Evolutionary conservation across 2,888 invertebrate species (phyloP).

Genomic region (Pristionchus exspectatus): DNA sequence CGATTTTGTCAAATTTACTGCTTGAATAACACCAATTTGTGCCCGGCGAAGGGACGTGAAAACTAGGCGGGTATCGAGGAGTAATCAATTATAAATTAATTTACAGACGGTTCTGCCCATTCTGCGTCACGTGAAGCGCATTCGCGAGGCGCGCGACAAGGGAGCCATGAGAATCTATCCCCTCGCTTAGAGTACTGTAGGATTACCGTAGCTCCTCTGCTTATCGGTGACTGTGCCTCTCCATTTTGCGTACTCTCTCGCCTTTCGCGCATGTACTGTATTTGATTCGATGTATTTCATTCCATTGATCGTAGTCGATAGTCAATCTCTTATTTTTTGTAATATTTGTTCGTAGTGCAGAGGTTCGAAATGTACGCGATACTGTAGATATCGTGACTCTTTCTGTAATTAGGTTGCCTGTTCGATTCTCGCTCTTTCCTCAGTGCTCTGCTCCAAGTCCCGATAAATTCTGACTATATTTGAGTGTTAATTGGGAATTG

Average conservation of each 20-base stretch:
- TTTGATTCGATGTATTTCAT: not conserved
- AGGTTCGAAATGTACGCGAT: not conserved
- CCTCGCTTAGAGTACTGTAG: not conserved
- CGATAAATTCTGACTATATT: not conserved
- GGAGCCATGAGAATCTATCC: conserved; percentile 38
- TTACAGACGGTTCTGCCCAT: conserved; percentile 42
- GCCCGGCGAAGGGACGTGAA: not conserved
- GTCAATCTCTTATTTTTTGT: not conserved
- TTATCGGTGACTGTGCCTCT: not conserved
- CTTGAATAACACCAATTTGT: too few species aligned
- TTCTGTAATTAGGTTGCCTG: not conserved
- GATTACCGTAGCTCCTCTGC: not conserved
- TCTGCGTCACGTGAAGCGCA: conserved; percentile 13
- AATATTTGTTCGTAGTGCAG: not conserved
- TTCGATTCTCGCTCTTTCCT: not conserved
- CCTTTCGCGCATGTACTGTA: not conserved
- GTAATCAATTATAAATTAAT: not conserved
- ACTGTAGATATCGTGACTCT: not conserved
- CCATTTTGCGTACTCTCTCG: not conserved
- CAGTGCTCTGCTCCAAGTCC: not conserved
- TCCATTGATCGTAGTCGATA: not conserved
- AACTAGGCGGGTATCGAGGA: not conserved
- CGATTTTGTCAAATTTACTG: not conserved
- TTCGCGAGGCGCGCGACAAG: conserved; percentile 32
- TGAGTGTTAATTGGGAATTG: not conserved